Conservation (phyloP, 2,888 invertebrate genomes). For the Tipula confusa region DNA sequence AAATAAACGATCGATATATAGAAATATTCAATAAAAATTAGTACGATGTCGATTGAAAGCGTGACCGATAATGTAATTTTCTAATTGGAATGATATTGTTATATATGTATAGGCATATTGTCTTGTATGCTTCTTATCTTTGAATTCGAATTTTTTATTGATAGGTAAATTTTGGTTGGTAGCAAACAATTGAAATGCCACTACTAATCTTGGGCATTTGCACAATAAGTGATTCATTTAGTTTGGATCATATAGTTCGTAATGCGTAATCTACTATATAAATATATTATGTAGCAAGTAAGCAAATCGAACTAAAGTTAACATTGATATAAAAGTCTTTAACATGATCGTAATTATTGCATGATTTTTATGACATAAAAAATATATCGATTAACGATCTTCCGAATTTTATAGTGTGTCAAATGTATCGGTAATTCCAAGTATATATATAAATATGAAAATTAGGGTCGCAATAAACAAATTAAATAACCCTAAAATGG, state of each 20-base stretch:
- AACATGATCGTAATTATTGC: not conserved
- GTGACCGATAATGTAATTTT: not conserved
- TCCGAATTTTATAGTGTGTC: not conserved
- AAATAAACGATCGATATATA: not conserved
- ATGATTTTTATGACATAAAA: not conserved
- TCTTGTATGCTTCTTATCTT: not conserved
- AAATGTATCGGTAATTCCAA: not conserved
- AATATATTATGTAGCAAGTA: no score
- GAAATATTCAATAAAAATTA: not conserved
- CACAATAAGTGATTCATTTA: not conserved
- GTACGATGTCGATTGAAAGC: not conserved
- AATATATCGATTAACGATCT: not conserved
- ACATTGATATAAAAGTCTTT: not conserved
- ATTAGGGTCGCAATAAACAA: not conserved
- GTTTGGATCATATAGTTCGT: not conserved
- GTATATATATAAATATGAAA: not conserved
- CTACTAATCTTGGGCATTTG: not conserved
- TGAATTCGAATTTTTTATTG: not conserved
- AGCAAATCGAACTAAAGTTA: not conserved
- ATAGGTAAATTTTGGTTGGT: not conserved
- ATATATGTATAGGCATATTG: not conserved
- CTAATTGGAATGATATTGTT: not conserved
- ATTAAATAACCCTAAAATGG: not conserved
- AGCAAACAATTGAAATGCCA: not conserved
- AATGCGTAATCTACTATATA: not conserved